These are phyloP conservation scores for chimpanzee (Pan troglodytes) DNA, from an alignment of 2,113 vertebrate species.

Conservation along the genomic window NHGRI_mPanTro3-v2.1_pri NC_072404.2:76124001-76124500, in stretches of 20 bases:
- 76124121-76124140: fast-evolving
- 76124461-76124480: conserved; percentile 93
- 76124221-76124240: not conserved
- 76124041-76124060: not conserved
- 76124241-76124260: not conserved
- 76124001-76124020: not conserved
- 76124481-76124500: conserved; percentile 98
- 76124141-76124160: not conserved
- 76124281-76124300: not conserved
- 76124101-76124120: not conserved
- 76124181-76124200: fast-evolving
- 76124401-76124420: conserved; percentile 66
- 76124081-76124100: not conserved
- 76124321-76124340: not conserved
- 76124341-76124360: not conserved
- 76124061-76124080: not conserved
- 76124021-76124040: not conserved
- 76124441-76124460: conserved; percentile 87
- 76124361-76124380: too few species aligned
- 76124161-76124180: not conserved
- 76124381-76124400: conserved; percentile 17
- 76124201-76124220: not conserved
- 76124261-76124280: not conserved
- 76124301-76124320: conserved; percentile 8
- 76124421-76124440: conserved; percentile 80